Evolutionary conservation across 2,888 invertebrate genomes (phyloP).

Genomic region (Hybos culiciformis): DNA sequence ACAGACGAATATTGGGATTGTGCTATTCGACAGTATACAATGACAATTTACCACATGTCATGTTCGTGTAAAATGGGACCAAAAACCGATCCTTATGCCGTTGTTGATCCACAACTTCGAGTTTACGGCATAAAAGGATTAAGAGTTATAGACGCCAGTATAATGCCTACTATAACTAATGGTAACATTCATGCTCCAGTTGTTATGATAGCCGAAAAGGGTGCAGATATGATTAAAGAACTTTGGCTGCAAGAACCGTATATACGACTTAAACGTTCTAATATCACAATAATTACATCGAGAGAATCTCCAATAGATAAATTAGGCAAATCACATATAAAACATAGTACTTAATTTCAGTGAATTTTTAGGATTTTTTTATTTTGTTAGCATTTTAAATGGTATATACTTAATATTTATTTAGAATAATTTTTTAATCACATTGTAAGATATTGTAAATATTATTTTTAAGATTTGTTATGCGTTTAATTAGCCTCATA

Average conservation of each 20-base stretch:
- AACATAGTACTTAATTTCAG: neutral
- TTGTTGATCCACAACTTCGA: constrained; percentile 61
- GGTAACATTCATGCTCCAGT: constrained; percentile 80
- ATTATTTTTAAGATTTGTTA: too few species aligned
- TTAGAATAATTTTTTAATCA: constrained; percentile 7
- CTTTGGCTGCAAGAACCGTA: constrained; percentile 41
- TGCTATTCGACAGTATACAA: constrained; percentile 65
- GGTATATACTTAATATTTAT: constrained; percentile 9
- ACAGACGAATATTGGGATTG: constrained; percentile 86
- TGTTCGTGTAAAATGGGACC: constrained; percentile 80
- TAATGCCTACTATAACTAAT: constrained; percentile 76
- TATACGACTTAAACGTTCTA: constrained; percentile 10
- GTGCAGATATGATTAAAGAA: constrained; percentile 64
- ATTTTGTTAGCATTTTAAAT: neutral
- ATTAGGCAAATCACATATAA: neutral
- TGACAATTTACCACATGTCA: constrained; percentile 78
- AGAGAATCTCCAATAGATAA: neutral
- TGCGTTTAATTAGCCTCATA: too few species aligned
- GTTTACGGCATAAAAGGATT: constrained; percentile 67
- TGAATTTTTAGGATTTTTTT: neutral
- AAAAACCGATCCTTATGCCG: constrained; percentile 58
- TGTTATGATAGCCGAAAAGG: constrained; percentile 80
- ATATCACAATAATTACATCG: neutral
- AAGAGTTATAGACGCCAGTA: constrained; percentile 73
- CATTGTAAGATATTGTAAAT: too few species aligned